Evolutionary conservation across 2,113 vertebrate species (phyloP), one percentile per base, ranked within the genome.

Genomic region (Ovis canadensis): DNA sequence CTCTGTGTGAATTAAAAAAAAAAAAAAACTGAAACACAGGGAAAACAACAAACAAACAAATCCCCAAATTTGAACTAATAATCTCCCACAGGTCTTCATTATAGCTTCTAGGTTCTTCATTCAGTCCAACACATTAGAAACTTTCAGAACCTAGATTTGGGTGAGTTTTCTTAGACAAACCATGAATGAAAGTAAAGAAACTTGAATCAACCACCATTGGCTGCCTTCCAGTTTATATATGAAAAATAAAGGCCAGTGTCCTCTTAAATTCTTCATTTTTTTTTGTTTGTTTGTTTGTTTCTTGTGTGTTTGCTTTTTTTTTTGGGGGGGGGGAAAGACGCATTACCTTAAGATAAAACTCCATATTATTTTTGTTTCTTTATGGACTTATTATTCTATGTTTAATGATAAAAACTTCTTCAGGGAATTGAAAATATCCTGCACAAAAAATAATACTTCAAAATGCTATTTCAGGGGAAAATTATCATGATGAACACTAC

Each of bases 71-170:
- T 94, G 33, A 97, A n/a, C n/a, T 98, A 97, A 97, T 97, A 91
- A 84, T 94, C 40, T 99, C 96, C 97, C 14, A 5, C 91, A 98
- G 97, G 96, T 74, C 85, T 98, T 98, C 60, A 97, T 98, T 98
- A 97, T 67, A 93, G 21, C 33, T 96, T 81, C n/a, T 94, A 95
- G 88, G 10, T 95, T 96, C 83, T 96, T 97, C 81, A 90, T 93
- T 93, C 90, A 98, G 55, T 88, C 96, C 16, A 83, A 77, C 54
- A 96, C 40, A 83, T 98, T 98, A 40, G 88, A 98, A 97, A 96
- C 86, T 94, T 78, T 36, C 59, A 96, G 50, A 96, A 97, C 29
- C 15, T 50, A 2, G 62, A 96, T 94, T 81, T 91, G 80, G 50
- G 1, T 1, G 7, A 60, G 6, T 6, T 97, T 98, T 97, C 54